Evolutionary conservation across 2,888 invertebrate genomes (phyloP).

Genomic region (Oligia latruncula): DNA sequence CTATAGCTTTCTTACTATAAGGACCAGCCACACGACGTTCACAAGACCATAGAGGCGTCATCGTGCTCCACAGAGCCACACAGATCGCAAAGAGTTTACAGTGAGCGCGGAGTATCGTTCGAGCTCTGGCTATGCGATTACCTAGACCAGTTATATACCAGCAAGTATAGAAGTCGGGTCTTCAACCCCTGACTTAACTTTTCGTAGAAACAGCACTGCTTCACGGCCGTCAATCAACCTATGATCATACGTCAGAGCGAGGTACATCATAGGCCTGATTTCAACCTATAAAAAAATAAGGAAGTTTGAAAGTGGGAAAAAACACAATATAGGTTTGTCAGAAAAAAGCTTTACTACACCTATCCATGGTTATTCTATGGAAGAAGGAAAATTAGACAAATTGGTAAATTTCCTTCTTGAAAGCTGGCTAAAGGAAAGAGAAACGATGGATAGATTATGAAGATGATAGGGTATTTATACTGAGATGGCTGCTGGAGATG

Average conservation of each 20-base stretch:
- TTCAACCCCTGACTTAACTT: constrained; percentile 98
- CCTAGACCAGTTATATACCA: constrained; percentile 92
- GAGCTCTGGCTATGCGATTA: neutral
- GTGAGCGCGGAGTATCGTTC: neutral
- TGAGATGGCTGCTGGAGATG: no score
- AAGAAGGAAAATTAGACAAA: neutral
- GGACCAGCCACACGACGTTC: neutral
- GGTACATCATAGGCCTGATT: constrained; percentile 99
- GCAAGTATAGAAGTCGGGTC: constrained; percentile 98
- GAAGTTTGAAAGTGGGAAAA: neutral
- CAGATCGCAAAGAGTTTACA: neutral
- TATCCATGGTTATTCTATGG: neutral
- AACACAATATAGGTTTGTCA: neutral
- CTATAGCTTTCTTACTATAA: no score
- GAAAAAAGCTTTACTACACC: neutral
- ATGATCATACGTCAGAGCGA: constrained; percentile 99
- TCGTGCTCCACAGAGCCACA: neutral
- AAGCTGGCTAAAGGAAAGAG: neutral
- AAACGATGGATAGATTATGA: neutral
- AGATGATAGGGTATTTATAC: neutral
- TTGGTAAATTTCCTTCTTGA: neutral
- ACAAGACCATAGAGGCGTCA: neutral
- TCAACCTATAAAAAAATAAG: constrained; percentile 93
- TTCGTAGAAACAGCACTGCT: constrained; percentile 98
- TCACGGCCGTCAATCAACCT: constrained; percentile 99